Percentiles rank a stretch among this genome's conserved stretches.
Conservation (phyloP, 2,888 invertebrate species). For the Volucella zonaria region DNA sequence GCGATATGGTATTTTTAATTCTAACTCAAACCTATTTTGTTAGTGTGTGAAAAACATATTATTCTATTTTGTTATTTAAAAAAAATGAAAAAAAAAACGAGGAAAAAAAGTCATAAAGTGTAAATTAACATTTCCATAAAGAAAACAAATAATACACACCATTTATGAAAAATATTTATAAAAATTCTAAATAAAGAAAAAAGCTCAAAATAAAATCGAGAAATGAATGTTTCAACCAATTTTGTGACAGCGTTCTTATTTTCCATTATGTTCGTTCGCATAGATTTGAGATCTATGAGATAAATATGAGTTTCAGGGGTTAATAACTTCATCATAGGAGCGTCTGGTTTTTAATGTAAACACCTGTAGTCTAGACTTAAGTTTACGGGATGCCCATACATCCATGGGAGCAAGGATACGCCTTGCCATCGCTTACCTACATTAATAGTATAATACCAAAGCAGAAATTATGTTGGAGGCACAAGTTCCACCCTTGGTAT, state of each 20-base stretch:
- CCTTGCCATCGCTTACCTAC: too few species aligned
- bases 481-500: too few species aligned
- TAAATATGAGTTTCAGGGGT: too few species aligned
- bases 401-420: too few species aligned
- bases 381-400: too few species aligned
- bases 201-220: conserved; percentile 69
- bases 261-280: too few species aligned
- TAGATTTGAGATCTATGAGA: not conserved
- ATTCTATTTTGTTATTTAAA: conserved; percentile 56
- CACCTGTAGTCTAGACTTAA: too few species aligned
- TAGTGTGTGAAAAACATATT: conserved; percentile 37
- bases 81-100: not conserved
- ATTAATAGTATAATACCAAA: too few species aligned
- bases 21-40: conserved; percentile 35
- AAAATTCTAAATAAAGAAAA: conserved; percentile 56
- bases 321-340: too few species aligned
- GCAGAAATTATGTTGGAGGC: too few species aligned
- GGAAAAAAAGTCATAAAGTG: conserved; percentile 46
- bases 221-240: conserved; percentile 72
- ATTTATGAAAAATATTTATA: conserved; percentile 69
- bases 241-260: conserved; percentile 15
- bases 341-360: too few species aligned
- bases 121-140: conserved; percentile 70
- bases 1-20: conserved; percentile 7
- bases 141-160: conserved; percentile 28